These are phyloP conservation scores for Clarias macrocephalus DNA, from an alignment of 2,113 vertebrate species.

Conservation along the genomic window DNA sequence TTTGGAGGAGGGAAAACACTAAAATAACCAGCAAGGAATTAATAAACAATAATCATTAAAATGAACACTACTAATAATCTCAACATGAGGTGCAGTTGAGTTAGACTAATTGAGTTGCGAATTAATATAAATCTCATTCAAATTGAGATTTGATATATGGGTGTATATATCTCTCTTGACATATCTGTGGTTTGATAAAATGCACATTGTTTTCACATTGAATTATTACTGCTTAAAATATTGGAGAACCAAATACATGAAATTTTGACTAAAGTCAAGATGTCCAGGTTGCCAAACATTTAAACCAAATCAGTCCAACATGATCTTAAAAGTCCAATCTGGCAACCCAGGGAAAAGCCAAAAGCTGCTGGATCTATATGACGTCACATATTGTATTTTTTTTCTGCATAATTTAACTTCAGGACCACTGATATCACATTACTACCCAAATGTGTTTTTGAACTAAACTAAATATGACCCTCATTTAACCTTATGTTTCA, in stretches of 20 bases:
- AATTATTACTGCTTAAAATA: too few relatives aligned
- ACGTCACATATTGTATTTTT: not conserved
- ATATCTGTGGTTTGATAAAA: too few relatives aligned
- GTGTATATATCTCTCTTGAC: too few relatives aligned
- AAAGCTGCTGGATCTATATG: not conserved
- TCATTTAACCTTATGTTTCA: not conserved
- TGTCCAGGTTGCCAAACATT: not conserved
- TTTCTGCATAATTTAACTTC: not conserved
- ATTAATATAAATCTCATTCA: too few relatives aligned
- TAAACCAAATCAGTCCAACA: not conserved
- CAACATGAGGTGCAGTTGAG: too few relatives aligned
- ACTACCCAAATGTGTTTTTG: not conserved
- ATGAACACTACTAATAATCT: too few relatives aligned
- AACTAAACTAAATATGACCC: not conserved
- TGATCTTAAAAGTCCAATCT: not conserved
- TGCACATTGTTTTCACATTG: too few relatives aligned
- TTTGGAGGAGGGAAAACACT: too few relatives aligned
- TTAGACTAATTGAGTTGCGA: too few relatives aligned
- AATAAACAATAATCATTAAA: too few relatives aligned
- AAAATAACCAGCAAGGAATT: too few relatives aligned
- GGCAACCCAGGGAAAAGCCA: not conserved
- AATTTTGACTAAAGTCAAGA: not conserved
- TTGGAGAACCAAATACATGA: not conserved
- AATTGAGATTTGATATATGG: too few relatives aligned
- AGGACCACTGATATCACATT: not conserved